These are phyloP conservation scores for Teleogryllus oceanicus DNA, from an alignment of 2,888 invertebrate species.

Conservation along the genomic window DNA sequence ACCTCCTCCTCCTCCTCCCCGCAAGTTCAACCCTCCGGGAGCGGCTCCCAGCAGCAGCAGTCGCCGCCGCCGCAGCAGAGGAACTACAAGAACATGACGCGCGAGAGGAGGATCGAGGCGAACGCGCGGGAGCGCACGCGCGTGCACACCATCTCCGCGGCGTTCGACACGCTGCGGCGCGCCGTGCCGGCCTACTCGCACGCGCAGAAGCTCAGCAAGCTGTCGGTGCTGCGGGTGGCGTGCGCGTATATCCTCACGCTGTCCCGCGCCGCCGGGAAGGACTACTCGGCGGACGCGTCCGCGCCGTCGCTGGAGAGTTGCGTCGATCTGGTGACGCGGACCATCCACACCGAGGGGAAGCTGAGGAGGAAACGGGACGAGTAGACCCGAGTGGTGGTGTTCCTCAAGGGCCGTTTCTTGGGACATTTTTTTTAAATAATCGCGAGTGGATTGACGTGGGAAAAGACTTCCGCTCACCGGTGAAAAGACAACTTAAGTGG, in stretches of 20 bases:
- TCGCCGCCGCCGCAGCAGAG: constrained; percentile 46
- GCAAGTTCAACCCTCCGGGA: constrained; percentile 54
- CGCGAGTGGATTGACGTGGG: too few species aligned
- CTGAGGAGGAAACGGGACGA: constrained; percentile 82
- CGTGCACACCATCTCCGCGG: constrained; percentile 93
- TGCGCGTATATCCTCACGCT: constrained; percentile 89
- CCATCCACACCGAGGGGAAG: constrained; percentile 89
- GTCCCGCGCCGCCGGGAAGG: constrained; percentile 69
- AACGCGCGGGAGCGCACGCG: constrained; percentile 89
- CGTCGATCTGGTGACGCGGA: constrained; percentile 83
- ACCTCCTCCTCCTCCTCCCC: constrained; percentile 28
- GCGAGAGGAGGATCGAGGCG: constrained; percentile 88
- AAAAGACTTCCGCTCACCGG: too few species aligned
- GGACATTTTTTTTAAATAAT: too few species aligned
- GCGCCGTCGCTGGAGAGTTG: constrained; percentile 67
- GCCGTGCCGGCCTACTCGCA: constrained; percentile 88
- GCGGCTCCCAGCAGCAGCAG: constrained; percentile 38
- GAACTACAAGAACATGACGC: constrained; percentile 94
- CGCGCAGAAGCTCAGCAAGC: constrained; percentile 88
- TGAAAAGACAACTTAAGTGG: too few species aligned
- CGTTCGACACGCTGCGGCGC: constrained; percentile 81
- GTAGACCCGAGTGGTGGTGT: not conserved
- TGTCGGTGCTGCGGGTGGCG: constrained; percentile 88
- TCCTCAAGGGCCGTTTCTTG: too few species aligned
- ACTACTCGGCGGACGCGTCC: constrained; percentile 60